phyloP scores from a whole-genome alignment of 2,797 vertebrate species.

The Labeo calbasu region DNA sequence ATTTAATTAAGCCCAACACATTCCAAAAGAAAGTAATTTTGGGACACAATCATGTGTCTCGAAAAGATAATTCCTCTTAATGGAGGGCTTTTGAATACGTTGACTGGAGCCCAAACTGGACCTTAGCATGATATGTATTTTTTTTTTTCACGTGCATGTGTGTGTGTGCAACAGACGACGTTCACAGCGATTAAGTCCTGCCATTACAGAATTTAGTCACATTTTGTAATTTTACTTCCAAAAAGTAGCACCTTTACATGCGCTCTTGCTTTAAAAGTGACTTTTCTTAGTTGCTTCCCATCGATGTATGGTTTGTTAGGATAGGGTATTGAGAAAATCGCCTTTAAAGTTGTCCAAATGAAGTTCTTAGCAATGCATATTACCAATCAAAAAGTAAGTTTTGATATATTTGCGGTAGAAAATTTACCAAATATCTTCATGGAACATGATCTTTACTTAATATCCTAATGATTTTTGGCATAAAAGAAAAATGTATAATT shows the following conservation, averaged over 20 bases:
- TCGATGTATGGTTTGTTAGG: too few species aligned
- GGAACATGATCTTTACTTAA: too few species aligned
- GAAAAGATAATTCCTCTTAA: conserved; percentile 85
- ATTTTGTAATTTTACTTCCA: background rate
- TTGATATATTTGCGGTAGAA: too few species aligned
- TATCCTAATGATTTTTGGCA: too few species aligned
- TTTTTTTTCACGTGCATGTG: conserved; percentile 39
- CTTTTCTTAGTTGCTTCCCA: too few species aligned
- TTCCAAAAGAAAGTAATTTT: conserved; percentile 81
- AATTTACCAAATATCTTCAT: too few species aligned
- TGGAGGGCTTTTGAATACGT: conserved; percentile 79
- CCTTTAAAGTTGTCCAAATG: too few species aligned
- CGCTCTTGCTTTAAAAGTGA: too few species aligned
- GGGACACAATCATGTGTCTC: conserved; percentile 80
- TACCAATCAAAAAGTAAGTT: too few species aligned
- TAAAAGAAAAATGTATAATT: too few species aligned
- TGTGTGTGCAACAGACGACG: conserved; percentile 52
- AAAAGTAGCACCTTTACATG: background rate
- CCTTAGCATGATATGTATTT: conserved; percentile 71
- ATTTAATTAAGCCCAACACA: conserved; percentile 82
- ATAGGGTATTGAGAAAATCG: too few species aligned
- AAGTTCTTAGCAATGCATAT: too few species aligned
- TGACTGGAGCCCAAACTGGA: conserved; percentile 72
- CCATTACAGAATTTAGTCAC: background rate
- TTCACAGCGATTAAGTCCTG: conserved; percentile 34